Evolutionary conservation across 1,140 invertebrate species (phyloP).

Genomic region (Psilanteris sp.): DNA sequence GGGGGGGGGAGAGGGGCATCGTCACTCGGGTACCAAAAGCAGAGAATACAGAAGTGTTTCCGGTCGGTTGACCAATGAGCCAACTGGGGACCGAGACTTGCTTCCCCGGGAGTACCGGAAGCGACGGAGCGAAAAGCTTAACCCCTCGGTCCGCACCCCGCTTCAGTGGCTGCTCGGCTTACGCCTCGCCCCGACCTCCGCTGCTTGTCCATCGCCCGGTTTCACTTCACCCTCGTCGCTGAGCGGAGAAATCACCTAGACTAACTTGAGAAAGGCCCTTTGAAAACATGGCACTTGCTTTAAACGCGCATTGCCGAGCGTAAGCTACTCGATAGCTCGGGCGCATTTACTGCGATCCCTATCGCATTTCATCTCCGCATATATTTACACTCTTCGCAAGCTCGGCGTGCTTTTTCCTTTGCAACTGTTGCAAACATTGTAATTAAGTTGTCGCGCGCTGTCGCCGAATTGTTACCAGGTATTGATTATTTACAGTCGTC

Average conservation of each 20-base stretch:
- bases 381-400: conserved; percentile 29
- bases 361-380: conserved; percentile 25
- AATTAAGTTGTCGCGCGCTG: conserved; percentile 2
- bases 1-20: too few species aligned
- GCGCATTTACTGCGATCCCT: conserved; percentile 27
- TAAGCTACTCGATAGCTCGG: conserved; percentile 42
- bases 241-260: conserved; percentile 52
- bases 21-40: conserved; percentile 39
- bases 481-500: too few species aligned
- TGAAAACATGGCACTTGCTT: conserved; percentile 61
- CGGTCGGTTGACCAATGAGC: conserved; percentile 56
- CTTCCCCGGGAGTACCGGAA: conserved; percentile 54
- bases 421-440: conserved; percentile 8
- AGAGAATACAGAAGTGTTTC: conserved; percentile 57
- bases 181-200: neutral
- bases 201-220: conserved; percentile 14
- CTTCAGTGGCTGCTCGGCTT: conserved; percentile 20
- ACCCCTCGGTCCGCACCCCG: conserved; percentile 38
- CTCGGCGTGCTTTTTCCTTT: conserved; percentile 3
- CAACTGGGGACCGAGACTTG: conserved; percentile 32
- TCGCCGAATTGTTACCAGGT: too few species aligned
- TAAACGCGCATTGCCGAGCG: conserved; percentile 36
- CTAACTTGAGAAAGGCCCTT: conserved; percentile 57
- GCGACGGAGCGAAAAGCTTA: conserved; percentile 62
- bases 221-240: conserved; percentile 43